Percentiles rank a stretch among this genome's conserved stretches.
Evolutionary conservation across 2,888 invertebrate genomes (phyloP).

Genomic region (Stegana nigrithorax): DNA sequence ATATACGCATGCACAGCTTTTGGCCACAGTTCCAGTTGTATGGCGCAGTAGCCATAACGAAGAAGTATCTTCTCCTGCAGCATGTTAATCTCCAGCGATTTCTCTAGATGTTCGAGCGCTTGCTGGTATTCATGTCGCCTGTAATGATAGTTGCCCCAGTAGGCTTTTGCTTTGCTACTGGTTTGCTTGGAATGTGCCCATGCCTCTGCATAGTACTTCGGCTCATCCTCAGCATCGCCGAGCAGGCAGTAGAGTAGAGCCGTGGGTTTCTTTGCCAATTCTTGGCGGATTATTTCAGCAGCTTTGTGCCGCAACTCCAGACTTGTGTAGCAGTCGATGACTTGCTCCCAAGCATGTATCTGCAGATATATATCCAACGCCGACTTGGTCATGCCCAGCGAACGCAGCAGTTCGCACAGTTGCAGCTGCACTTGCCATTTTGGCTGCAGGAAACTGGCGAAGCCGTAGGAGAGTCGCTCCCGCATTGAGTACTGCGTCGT

Average conservation of each 20-base stretch:
- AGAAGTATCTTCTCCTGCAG: slow-evolving; percentile 90
- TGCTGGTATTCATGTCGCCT: slow-evolving; percentile 80
- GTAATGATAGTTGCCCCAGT: slow-evolving; percentile 87
- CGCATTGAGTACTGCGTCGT: slow-evolving; percentile 35
- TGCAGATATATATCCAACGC: slow-evolving; percentile 83
- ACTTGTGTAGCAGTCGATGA: slow-evolving; percentile 89
- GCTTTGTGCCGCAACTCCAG: slow-evolving; percentile 90
- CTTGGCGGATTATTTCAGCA: slow-evolving; percentile 86
- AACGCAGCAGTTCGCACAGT: slow-evolving; percentile 82
- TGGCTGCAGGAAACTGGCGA: slow-evolving; percentile 79
- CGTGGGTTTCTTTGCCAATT: slow-evolving; percentile 81
- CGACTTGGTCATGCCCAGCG: slow-evolving; percentile 84
- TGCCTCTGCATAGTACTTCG: slow-evolving; percentile 85
- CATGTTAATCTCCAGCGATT: slow-evolving; percentile 86
- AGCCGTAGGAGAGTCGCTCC: slow-evolving; percentile 74
- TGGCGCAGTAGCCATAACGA: slow-evolving; percentile 85
- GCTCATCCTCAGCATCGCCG: slow-evolving; percentile 88
- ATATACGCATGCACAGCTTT: slow-evolving; percentile 86
- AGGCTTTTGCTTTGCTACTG: slow-evolving; percentile 87
- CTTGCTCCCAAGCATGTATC: slow-evolving; percentile 90
- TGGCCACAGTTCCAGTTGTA: slow-evolving; percentile 84
- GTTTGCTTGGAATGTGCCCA: slow-evolving; percentile 87
- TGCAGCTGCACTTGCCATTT: slow-evolving; percentile 83
- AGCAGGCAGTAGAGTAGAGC: slow-evolving; percentile 90
- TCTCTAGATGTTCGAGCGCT: slow-evolving; percentile 84